A percentile compares a stretch with the other conserved stretches of the same genome.
Evolutionary conservation across 1,140 invertebrate genomes (phyloP).

Genomic region (Cecropterus lyciades): DNA sequence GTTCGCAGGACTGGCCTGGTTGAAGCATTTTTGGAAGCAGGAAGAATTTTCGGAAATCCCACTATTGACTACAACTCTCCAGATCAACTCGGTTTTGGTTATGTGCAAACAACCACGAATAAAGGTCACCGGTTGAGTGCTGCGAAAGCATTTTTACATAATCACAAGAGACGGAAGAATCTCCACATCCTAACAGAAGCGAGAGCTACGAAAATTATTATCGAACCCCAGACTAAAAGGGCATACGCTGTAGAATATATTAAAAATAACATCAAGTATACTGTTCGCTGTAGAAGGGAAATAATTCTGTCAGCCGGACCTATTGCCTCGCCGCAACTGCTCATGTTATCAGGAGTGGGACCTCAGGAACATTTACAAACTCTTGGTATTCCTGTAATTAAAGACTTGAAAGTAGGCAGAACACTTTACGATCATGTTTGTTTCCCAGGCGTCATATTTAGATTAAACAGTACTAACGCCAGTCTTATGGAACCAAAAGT

Average conservation of each 20-base stretch:
- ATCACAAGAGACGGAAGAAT: conserved; percentile 86
- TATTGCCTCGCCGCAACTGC: conserved; percentile 91
- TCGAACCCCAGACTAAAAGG: conserved; percentile 85
- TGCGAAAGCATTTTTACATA: conserved; percentile 86
- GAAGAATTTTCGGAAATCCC: conserved; percentile 84
- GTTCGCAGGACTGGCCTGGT: conserved; percentile 82
- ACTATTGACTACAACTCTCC: conserved; percentile 88
- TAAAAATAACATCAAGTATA: conserved; percentile 74
- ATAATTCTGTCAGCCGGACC: conserved; percentile 90
- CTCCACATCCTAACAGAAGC: conserved; percentile 86
- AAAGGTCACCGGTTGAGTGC: conserved; percentile 84
- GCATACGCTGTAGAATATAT: conserved; percentile 88
- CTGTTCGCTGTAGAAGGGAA: conserved; percentile 86
- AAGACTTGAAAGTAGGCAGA: conserved; percentile 88
- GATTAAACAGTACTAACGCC: conserved; percentile 82
- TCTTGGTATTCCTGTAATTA: conserved; percentile 87
- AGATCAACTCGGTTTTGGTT: conserved; percentile 87
- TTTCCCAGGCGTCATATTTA: conserved; percentile 87
- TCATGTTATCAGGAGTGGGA: conserved; percentile 93
- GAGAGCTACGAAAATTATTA: conserved; percentile 87
- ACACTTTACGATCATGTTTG: conserved; percentile 90
- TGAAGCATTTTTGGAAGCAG: conserved; percentile 87
- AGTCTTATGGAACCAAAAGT: conserved; percentile 81
- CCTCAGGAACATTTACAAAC: conserved; percentile 88
- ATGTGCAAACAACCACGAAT: conserved; percentile 87